Base-by-base conservation (phyloP, 2,797 vertebrate genomes). In the Chanos chanos region DNA sequence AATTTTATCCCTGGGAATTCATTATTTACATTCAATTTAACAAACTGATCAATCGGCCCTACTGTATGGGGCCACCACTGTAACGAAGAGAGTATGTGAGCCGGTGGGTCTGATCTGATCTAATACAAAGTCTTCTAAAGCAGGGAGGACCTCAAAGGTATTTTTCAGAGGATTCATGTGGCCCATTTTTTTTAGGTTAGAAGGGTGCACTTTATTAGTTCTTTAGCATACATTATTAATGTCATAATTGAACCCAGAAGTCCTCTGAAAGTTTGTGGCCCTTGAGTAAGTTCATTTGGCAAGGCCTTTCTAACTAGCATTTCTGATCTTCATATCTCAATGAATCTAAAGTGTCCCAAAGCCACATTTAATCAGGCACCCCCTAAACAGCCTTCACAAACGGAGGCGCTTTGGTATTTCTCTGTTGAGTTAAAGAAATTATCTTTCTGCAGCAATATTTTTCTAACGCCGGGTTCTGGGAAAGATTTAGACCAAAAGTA, bases 1-100 rank as follows among this genome's bases (percentile, higher is more conserved):
- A 87, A 89, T 86, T 85, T 86, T 85, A 90, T 91, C 84, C 87
- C 75, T 81, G 86, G 86, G 86, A 90, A 91, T 90, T 90, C 85
- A 89, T 91, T 91, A 90, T 90, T 91, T 90, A 91, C 87, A 80
- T 89, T 89, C 85, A 84, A 90, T 90, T 90, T 89, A 85, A 89
- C 84, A 86, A 90, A 91, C 86, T 89, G 84, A 88, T 89, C 87
- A 83, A 78, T 24, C 62, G 73, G 68, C 73, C 77, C 80, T 77
- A 82, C 81, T 64, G 81, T 77, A 61, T 80, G 63, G 74, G 72
- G 66, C 65, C 58, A 33, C 68, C 34, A 54, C 79, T 65, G 69
- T 84, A 88, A 87, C 78, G 83, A 89, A 81, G 82, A 57, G 54
- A 47, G 67, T 41, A 59, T 43, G 58, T 47, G 51, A 72, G 18